A percentile compares a stretch with the other conserved stretches of the same genome.
These are phyloP conservation scores for Andrena dorsata DNA, from an alignment of 2,888 invertebrate species.

Conservation along the genomic window DNA sequence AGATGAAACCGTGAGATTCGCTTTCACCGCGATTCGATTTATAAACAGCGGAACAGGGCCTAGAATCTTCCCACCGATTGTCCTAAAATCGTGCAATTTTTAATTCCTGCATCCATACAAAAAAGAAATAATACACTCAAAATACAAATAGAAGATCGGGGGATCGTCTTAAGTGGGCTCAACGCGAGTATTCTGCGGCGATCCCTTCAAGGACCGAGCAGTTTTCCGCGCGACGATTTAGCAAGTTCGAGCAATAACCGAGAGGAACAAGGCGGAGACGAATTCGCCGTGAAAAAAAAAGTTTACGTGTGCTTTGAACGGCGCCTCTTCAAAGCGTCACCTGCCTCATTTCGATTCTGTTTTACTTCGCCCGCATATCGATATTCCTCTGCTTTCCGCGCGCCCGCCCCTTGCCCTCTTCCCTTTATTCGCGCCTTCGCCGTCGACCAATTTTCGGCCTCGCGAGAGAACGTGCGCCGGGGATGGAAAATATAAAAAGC, in stretches of 20 bases:
- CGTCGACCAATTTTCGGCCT: conserved; percentile 63
- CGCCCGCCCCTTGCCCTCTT: conserved; percentile 19
- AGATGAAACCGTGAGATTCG: neutral
- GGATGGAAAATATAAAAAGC: conserved; percentile 24
- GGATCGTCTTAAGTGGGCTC: neutral
- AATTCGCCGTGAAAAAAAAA: conserved; percentile 42
- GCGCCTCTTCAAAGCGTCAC: conserved; percentile 77
- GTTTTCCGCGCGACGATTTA: conserved; percentile 52
- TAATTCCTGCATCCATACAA: too few species aligned
- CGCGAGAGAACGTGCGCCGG: conserved; percentile 34
- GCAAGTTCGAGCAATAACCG: conserved; percentile 61
- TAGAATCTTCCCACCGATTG: neutral
- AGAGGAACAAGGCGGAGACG: conserved; percentile 52
- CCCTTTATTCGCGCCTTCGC: conserved; percentile 45
- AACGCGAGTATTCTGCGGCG: conserved; percentile 10
- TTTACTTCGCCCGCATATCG: conserved; percentile 82
- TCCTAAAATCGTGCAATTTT: too few species aligned
- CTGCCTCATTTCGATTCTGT: conserved; percentile 82
- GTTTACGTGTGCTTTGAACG: conserved; percentile 76
- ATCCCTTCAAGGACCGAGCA: conserved; percentile 37
- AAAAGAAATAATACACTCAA: too few species aligned
- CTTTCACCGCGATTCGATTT: neutral
- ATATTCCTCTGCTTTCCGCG: conserved; percentile 65
- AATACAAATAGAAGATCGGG: neutral
- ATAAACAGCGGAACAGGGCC: neutral